These are phyloP conservation scores for Acridotheres tristis DNA, from an alignment of 2,797 vertebrate genomes.

Conservation along the genomic window DNA sequence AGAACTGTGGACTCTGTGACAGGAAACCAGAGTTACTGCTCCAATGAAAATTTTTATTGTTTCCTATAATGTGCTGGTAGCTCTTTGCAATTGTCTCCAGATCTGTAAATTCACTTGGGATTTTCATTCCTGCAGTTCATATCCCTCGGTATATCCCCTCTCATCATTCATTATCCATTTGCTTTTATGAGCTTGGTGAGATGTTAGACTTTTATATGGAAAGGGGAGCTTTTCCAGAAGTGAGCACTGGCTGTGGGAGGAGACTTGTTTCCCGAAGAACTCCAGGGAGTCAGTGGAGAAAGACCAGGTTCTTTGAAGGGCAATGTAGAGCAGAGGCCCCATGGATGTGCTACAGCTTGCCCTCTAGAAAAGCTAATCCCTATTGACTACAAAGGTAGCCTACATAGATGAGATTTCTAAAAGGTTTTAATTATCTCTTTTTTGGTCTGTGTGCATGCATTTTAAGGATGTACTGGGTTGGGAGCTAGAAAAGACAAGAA, in stretches of 20 bases:
- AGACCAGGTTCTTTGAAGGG: neutral
- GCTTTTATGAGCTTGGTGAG: neutral
- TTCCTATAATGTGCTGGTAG: neutral
- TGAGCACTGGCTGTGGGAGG: neutral
- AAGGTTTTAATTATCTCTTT: neutral
- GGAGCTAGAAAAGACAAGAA: neutral
- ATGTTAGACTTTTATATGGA: neutral
- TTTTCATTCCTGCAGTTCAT: neutral
- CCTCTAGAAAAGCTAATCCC: neutral
- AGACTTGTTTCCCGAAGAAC: neutral
- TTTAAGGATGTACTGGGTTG: neutral
- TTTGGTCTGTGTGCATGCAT: neutral
- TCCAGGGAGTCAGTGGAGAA: neutral
- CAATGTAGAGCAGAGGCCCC: neutral
- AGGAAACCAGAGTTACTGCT: conserved; percentile 19
- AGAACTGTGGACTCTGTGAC: neutral
- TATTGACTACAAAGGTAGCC: neutral
- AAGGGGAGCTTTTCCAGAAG: neutral
- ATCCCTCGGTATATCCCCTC: neutral
- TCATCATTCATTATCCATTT: neutral
- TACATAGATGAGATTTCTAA: neutral
- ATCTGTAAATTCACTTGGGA: conserved; percentile 22
- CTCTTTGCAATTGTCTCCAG: neutral
- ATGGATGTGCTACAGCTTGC: neutral
- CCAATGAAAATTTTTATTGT: neutral